A percentile compares a stretch with the other conserved stretches of the same genome.
These are phyloP conservation scores for Circaetus gallicus DNA, from an alignment of 2,113 vertebrate genomes.

Conservation along the genomic window DNA sequence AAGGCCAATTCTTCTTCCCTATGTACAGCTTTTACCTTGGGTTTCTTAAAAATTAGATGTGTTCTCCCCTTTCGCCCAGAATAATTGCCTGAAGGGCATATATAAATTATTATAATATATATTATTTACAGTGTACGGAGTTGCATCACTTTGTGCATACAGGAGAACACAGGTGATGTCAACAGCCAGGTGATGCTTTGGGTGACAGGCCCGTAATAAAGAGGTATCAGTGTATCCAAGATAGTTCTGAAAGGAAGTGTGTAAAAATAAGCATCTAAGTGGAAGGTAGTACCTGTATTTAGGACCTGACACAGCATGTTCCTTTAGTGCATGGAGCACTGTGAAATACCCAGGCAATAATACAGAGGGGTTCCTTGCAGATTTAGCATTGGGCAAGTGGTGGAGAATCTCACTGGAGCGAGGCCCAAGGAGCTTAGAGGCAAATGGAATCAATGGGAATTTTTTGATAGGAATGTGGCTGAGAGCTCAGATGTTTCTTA, in stretches of 20 bases:
- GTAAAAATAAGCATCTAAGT: background rate
- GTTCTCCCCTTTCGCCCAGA: conserved; percentile 30
- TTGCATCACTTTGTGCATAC: conserved; percentile 60
- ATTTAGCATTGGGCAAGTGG: background rate
- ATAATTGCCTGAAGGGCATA: conserved; percentile 59
- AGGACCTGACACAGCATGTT: background rate
- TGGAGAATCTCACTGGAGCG: background rate
- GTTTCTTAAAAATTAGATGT: conserved; percentile 59
- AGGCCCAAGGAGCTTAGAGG: background rate
- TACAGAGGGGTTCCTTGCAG: background rate
- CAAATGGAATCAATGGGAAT: background rate
- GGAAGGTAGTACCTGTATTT: background rate
- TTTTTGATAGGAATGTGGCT: background rate
- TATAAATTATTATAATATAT: conserved; percentile 74
- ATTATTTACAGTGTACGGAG: conserved; percentile 62
- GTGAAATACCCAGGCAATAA: background rate
- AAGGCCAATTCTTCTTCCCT: conserved; percentile 60
- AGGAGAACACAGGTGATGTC: conserved; percentile 8
- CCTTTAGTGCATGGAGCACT: background rate
- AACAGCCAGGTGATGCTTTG: background rate
- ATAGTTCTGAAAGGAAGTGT: background rate
- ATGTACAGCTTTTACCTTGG: conserved; percentile 67
- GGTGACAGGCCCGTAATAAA: background rate
- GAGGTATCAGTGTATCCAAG: background rate
- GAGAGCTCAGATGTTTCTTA: background rate